These are phyloP conservation scores for Telmatherina bonti DNA, from an alignment of 2,797 vertebrate species.

Conservation along the genomic window DNA sequence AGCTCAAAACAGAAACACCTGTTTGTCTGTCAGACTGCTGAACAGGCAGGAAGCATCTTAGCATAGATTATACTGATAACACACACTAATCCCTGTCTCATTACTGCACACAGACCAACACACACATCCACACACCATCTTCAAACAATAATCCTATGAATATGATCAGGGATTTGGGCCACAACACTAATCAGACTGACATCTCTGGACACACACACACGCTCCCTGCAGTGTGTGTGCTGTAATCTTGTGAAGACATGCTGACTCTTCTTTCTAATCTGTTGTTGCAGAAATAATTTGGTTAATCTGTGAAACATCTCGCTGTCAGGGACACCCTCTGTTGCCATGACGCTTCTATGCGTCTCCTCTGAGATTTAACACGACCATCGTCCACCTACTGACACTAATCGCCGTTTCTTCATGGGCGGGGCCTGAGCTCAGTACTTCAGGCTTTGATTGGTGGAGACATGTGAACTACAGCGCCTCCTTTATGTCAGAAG, in stretches of 20 bases:
- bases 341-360: neutral
- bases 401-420: no score
- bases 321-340: neutral
- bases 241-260: conserved; percentile 46
- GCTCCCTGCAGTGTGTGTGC: neutral
- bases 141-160: conserved; percentile 74
- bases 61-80: conserved; percentile 54
- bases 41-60: conserved; percentile 61
- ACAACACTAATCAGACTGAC: conserved; percentile 60
- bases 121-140: conserved; percentile 33
- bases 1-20: neutral
- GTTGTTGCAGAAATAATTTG: conserved; percentile 55
- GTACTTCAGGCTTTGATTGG: no score
- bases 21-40: conserved; percentile 39
- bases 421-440: no score
- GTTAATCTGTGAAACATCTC: conserved; percentile 46
- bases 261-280: conserved; percentile 53
- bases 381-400: no score
- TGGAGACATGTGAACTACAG: no score
- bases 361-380: no score
- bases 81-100: conserved; percentile 56
- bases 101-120: conserved; percentile 34
- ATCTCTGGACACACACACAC: conserved; percentile 51
- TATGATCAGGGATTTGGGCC: conserved; percentile 73
- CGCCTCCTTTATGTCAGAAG: no score